Conservation (phyloP, 2,113 vertebrate species). For the Castor canadensis region DNA sequence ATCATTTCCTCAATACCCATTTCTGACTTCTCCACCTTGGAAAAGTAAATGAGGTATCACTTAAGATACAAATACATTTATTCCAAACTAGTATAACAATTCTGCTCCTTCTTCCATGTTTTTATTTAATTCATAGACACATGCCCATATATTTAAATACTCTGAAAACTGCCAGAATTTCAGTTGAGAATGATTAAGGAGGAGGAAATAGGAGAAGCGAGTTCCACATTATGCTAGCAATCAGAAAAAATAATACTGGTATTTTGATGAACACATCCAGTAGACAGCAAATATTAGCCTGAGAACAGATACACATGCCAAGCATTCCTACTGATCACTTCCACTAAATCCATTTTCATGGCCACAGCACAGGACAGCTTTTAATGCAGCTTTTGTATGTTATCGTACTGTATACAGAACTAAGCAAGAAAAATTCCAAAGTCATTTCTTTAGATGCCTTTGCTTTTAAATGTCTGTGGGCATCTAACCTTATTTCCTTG, state of each 20-base stretch:
- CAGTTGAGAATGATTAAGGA: not conserved
- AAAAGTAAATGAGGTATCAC: not conserved
- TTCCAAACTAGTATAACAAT: not conserved
- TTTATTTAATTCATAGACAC: not conserved
- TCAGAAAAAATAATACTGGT: not conserved
- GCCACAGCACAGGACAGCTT: not conserved
- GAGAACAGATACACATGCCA: not conserved
- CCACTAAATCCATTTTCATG: not conserved
- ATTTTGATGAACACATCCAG: not conserved
- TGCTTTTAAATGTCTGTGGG: not conserved
- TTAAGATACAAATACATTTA: not conserved
- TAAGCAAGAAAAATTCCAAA: not conserved
- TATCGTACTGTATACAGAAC: not conserved
- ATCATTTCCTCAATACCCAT: not conserved
- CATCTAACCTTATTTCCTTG: constrained; percentile 27
- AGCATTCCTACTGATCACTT: not conserved
- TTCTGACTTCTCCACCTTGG: not conserved
- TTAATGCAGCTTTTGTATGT: not conserved
- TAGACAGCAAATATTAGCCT: not conserved
- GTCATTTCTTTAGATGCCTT: not conserved
- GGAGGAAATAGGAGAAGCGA: not conserved
- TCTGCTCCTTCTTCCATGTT: not conserved
- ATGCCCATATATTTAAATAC: not conserved
- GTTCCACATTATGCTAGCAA: not conserved
- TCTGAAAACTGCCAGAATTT: constrained; percentile 10